Base-by-base conservation (phyloP, 2,888 invertebrate genomes). In the Nomada ruficornis region DNA sequence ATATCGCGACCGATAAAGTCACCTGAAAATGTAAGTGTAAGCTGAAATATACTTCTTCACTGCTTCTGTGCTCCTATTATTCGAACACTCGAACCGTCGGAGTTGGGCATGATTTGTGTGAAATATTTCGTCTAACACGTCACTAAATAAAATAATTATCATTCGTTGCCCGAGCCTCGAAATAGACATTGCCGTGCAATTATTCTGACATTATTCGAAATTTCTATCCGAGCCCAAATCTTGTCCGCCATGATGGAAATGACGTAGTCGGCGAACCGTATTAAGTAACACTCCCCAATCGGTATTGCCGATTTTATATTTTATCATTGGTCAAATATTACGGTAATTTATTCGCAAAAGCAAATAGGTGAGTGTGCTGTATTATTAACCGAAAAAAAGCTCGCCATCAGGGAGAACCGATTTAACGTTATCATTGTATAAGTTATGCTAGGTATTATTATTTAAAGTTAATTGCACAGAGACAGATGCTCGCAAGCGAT, bases 11-110 rank as follows among this genome's bases (percentile, higher is more conserved):
- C 23, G 69, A 79, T 60, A 77, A 79, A 79, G 77, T 77, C 59
- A 70, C 79, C 60, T 79, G 77, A 77, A 80, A 77, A 77, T 77
- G 77, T 77, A 80, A 80, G 79, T 80, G 79, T 80, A 69, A 70
- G 79, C 77, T 52, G 18, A 7, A 20, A 5, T 57, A 77, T 54
- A 69, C 50, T 79, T 59, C 44, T 59, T 77, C 69, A 29, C 44
- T 23, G 77, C 64, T 59, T 64, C 20, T 69, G 20, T 52, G 29
- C 55, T 44, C 26, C 20, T 52, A 10, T 42, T 23, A n/a, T 18
- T 52, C 4, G 18, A 2, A 29, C 36, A 13, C 0, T 57, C 20
- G 1, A 2, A 63, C 26, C 10, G 7, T 69, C 59, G 60, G 23
- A 59, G n/a, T 2, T 69, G 69, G 50, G n/a, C 52, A 59, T 55